phyloP scores from a whole-genome alignment of 2,797 vertebrate species.

The Antennarius maculatus region DNA sequence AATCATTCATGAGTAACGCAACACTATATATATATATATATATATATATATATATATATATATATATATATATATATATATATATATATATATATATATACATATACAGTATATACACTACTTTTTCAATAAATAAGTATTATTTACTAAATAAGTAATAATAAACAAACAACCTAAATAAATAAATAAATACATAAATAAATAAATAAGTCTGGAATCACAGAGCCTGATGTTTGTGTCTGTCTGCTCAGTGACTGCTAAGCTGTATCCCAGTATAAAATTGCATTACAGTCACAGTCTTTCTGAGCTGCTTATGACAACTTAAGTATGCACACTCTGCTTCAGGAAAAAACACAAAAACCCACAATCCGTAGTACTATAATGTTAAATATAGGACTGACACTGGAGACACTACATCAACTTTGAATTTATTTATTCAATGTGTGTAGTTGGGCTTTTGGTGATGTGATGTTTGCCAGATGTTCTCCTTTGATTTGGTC shows the following conservation, averaged over 20 bases:
- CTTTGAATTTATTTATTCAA: conserved; percentile 6
- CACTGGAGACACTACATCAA: neutral
- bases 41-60: too few species aligned
- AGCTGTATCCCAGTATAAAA: conserved; percentile 6
- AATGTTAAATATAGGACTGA: conserved; percentile 20
- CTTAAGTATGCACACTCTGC: conserved; percentile 20
- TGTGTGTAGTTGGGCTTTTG: conserved; percentile 7
- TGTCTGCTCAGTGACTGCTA: conserved; percentile 3
- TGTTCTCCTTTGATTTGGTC: conserved; percentile 8
- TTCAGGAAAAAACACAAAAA: conserved; percentile 7
- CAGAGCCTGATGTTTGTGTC: neutral
- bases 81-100: too few species aligned
- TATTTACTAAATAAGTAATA: too few species aligned
- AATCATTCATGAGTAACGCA: too few species aligned
- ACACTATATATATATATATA: too few species aligned
- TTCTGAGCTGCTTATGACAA: conserved; percentile 7
- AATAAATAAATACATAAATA: too few species aligned
- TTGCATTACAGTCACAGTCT: neutral
- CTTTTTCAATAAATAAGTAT: too few species aligned
- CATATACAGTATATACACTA: too few species aligned
- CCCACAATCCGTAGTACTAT: conserved; percentile 13
- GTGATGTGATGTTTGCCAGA: conserved; percentile 9
- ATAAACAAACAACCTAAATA: too few species aligned
- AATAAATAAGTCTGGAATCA: neutral
- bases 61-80: too few species aligned